These are phyloP conservation scores for Hafferia zeledoni DNA, from an alignment of 2,797 vertebrate species.

Conservation along the genomic window DNA sequence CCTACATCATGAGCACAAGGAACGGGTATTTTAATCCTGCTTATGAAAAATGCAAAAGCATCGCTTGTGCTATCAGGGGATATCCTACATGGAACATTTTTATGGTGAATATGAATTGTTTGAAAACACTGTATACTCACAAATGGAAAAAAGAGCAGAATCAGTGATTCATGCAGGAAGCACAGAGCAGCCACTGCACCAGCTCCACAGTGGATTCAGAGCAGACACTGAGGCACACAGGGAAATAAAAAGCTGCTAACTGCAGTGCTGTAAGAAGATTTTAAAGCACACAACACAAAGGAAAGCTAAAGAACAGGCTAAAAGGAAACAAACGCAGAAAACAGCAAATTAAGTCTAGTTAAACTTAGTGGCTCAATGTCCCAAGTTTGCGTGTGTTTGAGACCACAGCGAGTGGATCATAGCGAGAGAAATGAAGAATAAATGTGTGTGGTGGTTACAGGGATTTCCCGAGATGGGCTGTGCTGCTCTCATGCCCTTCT, in stretches of 20 bases:
- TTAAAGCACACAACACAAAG: background rate
- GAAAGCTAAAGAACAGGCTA: background rate
- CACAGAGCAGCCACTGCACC: background rate
- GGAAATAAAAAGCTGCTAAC: slow-evolving; percentile 19
- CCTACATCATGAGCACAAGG: background rate
- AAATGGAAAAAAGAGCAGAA: slow-evolving; percentile 18
- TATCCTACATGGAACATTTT: slow-evolving; percentile 22
- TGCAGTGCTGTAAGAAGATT: background rate
- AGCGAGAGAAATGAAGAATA: rapidly evolving
- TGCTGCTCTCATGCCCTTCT: background rate
- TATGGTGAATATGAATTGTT: slow-evolving; percentile 52
- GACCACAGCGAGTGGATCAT: rapidly evolving
- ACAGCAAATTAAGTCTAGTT: background rate
- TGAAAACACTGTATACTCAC: slow-evolving; percentile 1
- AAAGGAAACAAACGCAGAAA: background rate
- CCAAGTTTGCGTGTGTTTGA: rapidly evolving
- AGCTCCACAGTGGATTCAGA: background rate
- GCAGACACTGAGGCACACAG: background rate
- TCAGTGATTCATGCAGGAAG: background rate
- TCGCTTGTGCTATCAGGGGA: slow-evolving; percentile 37
- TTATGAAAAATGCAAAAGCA: slow-evolving; percentile 69
- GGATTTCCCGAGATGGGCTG: background rate
- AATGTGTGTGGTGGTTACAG: rapidly evolving
- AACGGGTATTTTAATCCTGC: slow-evolving; percentile 67
- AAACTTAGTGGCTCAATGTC: background rate